Percentiles rank a stretch among this genome's conserved stretches.
Conservation (phyloP, 2,797 vertebrate species). For the Sebastes hopkinsi region DNA sequence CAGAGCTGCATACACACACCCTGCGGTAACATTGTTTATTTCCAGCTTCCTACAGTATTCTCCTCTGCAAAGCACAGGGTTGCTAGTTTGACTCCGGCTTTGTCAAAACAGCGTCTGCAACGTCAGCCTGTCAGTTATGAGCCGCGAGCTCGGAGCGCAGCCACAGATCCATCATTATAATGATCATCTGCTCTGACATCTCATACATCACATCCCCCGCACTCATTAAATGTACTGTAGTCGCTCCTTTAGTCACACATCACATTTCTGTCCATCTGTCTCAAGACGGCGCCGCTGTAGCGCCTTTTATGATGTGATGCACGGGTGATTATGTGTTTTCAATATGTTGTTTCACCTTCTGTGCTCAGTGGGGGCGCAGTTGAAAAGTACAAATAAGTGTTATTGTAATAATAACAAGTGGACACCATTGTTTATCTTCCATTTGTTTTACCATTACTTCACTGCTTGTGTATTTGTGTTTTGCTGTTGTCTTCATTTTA, state of each 20-base stretch:
- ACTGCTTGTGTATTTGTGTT: background rate
- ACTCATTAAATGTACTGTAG: slow-evolving; percentile 65
- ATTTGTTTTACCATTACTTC: background rate
- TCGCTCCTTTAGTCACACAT: slow-evolving; percentile 60
- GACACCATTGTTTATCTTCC: background rate
- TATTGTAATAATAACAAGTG: background rate
- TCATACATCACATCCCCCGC: slow-evolving; percentile 65
- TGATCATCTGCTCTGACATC: slow-evolving; percentile 64
- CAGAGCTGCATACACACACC: background rate
- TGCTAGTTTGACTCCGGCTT: slow-evolving; percentile 48
- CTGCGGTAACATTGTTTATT: background rate
- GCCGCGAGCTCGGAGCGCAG: slow-evolving; percentile 10
- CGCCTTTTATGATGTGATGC: slow-evolving; percentile 35
- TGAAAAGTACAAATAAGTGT: slow-evolving; percentile 10
- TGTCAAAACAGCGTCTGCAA: background rate
- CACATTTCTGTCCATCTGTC: slow-evolving; percentile 57
- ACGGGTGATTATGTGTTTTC: slow-evolving; percentile 27
- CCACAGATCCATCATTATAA: slow-evolving; percentile 58
- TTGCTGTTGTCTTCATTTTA: background rate
- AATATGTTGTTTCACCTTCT: slow-evolving; percentile 16
- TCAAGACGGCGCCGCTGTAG: slow-evolving; percentile 6
- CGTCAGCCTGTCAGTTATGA: slow-evolving; percentile 17
- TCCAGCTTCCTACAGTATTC: background rate
- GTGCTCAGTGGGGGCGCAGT: background rate
- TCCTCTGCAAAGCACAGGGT: slow-evolving; percentile 4